A percentile compares a stretch with the other conserved stretches of the same genome.
Conservation (phyloP, 2,888 invertebrate genomes). For the Chymomyza fuscimana region DNA sequence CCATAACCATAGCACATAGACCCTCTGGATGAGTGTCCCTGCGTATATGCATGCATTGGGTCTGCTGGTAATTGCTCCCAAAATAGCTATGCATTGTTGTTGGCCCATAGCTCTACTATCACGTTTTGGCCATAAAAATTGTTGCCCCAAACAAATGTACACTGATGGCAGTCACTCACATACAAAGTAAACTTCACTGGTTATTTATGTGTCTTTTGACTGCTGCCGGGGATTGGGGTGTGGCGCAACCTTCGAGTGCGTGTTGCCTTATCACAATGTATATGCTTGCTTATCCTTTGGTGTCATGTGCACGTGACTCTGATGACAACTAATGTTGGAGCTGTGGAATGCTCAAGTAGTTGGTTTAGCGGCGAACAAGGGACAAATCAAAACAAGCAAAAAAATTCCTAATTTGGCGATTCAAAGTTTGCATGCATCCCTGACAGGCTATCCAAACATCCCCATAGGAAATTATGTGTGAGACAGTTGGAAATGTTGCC, state of each 20-base stretch:
- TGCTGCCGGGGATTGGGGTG: background rate
- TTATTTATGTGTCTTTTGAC: slow-evolving; percentile 6
- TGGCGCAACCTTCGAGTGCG: background rate
- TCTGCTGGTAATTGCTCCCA: background rate
- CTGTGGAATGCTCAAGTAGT: background rate
- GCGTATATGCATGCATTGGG: background rate
- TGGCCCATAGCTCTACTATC: slow-evolving; percentile 34
- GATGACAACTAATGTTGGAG: background rate
- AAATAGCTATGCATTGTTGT: background rate
- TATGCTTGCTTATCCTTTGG: background rate
- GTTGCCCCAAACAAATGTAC: slow-evolving; percentile 52
- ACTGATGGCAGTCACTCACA: background rate
- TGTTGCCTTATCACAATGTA: slow-evolving; percentile 3
- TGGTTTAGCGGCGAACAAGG: background rate
- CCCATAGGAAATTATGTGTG: background rate
- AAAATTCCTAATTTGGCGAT: background rate
- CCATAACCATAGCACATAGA: background rate
- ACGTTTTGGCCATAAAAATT: slow-evolving; percentile 68
- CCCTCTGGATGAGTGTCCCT: background rate
- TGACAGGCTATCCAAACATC: background rate
- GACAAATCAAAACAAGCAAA: slow-evolving; percentile 9
- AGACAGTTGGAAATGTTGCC: background rate
- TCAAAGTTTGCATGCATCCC: background rate
- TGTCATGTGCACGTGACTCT: background rate
- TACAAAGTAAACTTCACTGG: background rate